Evolutionary conservation across 35 echinoderm and acorn worm species (phyloP).

Genomic region (Hemicentrotus pulcherrimus): DNA sequence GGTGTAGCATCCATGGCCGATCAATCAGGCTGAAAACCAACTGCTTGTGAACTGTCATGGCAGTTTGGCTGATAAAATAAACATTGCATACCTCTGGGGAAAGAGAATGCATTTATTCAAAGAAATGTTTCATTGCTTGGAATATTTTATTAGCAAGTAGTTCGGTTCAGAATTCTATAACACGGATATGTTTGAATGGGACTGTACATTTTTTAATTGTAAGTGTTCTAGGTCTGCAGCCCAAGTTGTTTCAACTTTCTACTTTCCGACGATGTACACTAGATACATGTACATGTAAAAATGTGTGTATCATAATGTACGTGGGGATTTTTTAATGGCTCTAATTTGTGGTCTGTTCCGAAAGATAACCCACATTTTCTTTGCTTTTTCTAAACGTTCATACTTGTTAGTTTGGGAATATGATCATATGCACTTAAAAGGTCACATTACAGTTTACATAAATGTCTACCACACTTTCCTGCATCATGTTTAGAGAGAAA

Average conservation of each 20-base stretch:
- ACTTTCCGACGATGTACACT: no score
- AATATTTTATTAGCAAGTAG: background rate
- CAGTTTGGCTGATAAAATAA: conserved; percentile 31
- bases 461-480: conserved; percentile 1
- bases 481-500: background rate
- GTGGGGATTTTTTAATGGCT: no score
- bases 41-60: conserved; percentile 27
- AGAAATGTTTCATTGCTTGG: background rate
- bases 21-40: background rate
- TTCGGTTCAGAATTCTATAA: no score
- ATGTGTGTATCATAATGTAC: no score
- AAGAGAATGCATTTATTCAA: background rate
- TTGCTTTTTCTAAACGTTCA: background rate
- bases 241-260: no score
- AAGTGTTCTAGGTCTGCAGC: no score
- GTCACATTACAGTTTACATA: background rate
- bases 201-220: background rate
- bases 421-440: background rate
- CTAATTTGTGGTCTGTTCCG: background rate
- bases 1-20: background rate
- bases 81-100: background rate
- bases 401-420: background rate
- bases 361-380: background rate
- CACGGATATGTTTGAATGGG: background rate
- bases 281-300: no score